Conservation (phyloP, 2,888 invertebrate genomes). For the Hydrotaea diabolus region DNA sequence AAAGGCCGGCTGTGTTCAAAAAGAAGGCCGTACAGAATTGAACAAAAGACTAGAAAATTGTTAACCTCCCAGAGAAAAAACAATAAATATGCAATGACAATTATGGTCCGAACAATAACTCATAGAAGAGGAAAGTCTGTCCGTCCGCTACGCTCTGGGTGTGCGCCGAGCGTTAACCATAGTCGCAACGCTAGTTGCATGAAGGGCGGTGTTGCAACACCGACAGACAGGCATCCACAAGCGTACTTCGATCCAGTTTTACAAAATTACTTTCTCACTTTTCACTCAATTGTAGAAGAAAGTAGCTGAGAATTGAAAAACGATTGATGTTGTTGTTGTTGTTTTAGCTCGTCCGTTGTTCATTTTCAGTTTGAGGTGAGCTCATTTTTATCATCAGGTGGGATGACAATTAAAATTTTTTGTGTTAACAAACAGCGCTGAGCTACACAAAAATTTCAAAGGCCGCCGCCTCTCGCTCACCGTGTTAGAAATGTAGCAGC, state of each 20-base stretch:
- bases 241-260: conserved; percentile 41
- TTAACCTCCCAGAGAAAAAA: not conserved
- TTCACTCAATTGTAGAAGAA: conserved; percentile 33
- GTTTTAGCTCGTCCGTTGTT: not conserved
- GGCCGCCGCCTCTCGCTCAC: conserved; percentile 34
- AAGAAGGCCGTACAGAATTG: not conserved
- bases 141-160: conserved; percentile 7
- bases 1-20: conserved; percentile 28
- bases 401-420: conserved; percentile 73
- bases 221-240: conserved; percentile 27
- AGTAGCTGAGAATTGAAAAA: conserved; percentile 1
- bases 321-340: not conserved
- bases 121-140: not conserved
- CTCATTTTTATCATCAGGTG: conserved; percentile 71
- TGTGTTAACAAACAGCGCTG: conserved; percentile 15
- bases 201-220: conserved; percentile 55
- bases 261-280: conserved; percentile 64
- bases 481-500: conserved; percentile 41
- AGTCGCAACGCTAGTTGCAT: not conserved
- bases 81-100: conserved; percentile 60
- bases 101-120: conserved; percentile 53
- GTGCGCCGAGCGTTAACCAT: conserved; percentile 23
- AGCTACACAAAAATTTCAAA: conserved; percentile 26
- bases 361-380: not conserved
- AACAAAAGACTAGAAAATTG: not conserved